These are phyloP conservation scores for Crematogaster levior DNA, from an alignment of 2,888 invertebrate genomes.

Conservation along the genomic window DNA sequence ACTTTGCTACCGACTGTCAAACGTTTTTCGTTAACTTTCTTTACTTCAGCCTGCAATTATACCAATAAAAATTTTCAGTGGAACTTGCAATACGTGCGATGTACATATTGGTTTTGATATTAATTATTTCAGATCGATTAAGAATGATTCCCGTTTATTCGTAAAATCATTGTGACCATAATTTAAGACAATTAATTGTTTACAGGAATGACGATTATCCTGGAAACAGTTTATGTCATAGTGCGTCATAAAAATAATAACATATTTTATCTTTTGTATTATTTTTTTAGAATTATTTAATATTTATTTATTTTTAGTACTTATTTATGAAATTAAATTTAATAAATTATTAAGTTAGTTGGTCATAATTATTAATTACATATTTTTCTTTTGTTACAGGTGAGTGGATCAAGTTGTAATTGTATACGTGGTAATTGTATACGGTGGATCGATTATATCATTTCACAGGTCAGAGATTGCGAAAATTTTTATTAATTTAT, in stretches of 20 bases:
- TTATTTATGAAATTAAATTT: neutral
- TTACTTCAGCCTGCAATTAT: slow-evolving; percentile 51
- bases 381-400: slow-evolving; percentile 67
- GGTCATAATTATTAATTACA: neutral
- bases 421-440: too few species aligned
- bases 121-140: neutral
- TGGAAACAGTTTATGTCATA: neutral
- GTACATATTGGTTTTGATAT: neutral
- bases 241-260: neutral
- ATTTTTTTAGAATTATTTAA: neutral
- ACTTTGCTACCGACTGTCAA: slow-evolving; percentile 70
- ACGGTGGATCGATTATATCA: slow-evolving; percentile 19
- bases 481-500: slow-evolving; percentile 1
- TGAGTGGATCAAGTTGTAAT: slow-evolving; percentile 58
- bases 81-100: neutral
- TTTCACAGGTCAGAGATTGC: slow-evolving; percentile 53
- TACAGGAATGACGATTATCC: neutral
- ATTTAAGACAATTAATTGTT: neutral
- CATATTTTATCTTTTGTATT: neutral
- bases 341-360: neutral
- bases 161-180: neutral
- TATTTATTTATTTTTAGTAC: neutral
- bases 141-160: neutral
- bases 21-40: slow-evolving; percentile 57
- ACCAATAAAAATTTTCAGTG: neutral